Percentiles rank a stretch among this genome's conserved stretches.
Evolutionary conservation across 2,888 invertebrate genomes (phyloP).

Genomic region (Leucoma salicis): DNA sequence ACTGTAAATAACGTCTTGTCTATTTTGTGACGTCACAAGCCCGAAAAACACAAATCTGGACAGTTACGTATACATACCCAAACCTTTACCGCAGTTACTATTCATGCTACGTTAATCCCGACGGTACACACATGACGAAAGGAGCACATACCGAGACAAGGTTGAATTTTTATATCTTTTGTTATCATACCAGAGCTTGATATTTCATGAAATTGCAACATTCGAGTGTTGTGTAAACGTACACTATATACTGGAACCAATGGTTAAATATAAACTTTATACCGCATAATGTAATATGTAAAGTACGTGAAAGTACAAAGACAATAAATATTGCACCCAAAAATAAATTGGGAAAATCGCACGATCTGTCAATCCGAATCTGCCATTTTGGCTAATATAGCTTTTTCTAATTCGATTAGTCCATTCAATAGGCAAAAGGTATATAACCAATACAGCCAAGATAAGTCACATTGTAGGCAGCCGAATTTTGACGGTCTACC

Average conservation of each 20-base stretch:
- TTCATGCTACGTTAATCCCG: conserved; percentile 61
- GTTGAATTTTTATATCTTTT: conserved; percentile 77
- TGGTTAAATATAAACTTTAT: conserved; percentile 14
- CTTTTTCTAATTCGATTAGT: too few species aligned
- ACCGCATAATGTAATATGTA: conserved; percentile 40
- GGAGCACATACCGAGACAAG: conserved; percentile 62
- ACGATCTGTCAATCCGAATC: conserved; percentile 73
- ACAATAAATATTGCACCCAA: conserved; percentile 62
- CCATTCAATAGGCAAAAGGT: too few species aligned
- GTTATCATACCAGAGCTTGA: conserved; percentile 75
- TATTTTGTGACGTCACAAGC: conserved; percentile 78
- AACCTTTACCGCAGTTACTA: conserved; percentile 45
- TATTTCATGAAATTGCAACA: conserved; percentile 66
- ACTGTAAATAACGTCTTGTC: conserved; percentile 73
- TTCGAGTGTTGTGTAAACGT: conserved; percentile 34
- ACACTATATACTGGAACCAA: conserved; percentile 20
- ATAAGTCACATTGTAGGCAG: too few species aligned
- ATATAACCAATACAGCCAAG: too few species aligned
- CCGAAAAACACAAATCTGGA: conserved; percentile 66
- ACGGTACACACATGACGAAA: conserved; percentile 62
- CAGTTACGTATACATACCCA: conserved; percentile 67
- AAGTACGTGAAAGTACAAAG: conserved; percentile 49
- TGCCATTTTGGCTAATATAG: conserved; percentile 78
- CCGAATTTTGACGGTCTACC: too few species aligned
- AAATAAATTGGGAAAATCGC: conserved; percentile 76